Evolutionary conservation across 2,888 invertebrate genomes (phyloP).

Genomic region (Chrysolina haemoptera): DNA sequence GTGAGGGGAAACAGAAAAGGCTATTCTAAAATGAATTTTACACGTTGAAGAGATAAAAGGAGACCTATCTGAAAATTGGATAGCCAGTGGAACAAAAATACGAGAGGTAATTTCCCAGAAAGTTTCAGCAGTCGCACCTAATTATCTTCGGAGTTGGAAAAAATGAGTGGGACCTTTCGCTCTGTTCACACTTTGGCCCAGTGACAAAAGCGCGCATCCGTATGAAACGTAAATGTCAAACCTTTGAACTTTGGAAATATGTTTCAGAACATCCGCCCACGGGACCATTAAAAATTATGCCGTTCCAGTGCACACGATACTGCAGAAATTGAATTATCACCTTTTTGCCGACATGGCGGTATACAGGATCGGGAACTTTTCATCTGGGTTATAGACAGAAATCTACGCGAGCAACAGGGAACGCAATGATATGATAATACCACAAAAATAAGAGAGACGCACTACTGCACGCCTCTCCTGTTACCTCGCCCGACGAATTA

Average conservation of each 20-base stretch:
- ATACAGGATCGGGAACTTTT: too few relatives aligned
- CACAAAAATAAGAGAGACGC: too few relatives aligned
- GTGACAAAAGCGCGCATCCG: conserved; percentile 21
- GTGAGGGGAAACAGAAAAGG: too few relatives aligned
- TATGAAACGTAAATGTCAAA: conserved; percentile 33
- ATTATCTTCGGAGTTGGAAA: conserved; percentile 22
- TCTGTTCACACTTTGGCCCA: conserved; percentile 19
- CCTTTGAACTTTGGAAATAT: conserved; percentile 27
- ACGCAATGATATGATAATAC: too few relatives aligned
- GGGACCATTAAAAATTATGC: conserved; percentile 31
- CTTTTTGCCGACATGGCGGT: neutral
- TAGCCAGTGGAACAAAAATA: conserved; percentile 13
- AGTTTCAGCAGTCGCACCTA: conserved; percentile 18
- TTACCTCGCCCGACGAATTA: too few relatives aligned
- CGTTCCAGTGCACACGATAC: conserved; percentile 21
- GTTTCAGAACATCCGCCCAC: conserved; percentile 22
- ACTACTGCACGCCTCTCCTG: too few relatives aligned
- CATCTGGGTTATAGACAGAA: too few relatives aligned
- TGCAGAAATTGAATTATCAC: conserved; percentile 11
- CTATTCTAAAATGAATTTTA: neutral
- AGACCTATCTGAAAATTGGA: neutral
- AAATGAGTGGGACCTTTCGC: conserved; percentile 30
- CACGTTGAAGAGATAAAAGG: neutral
- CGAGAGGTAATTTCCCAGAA: conserved; percentile 29
- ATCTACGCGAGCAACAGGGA: too few relatives aligned